Evolutionary conservation across 2,113 vertebrate genomes (phyloP), one percentile per base, ranked within the genome.

Genomic region (Pomatostomus ruficeps): DNA sequence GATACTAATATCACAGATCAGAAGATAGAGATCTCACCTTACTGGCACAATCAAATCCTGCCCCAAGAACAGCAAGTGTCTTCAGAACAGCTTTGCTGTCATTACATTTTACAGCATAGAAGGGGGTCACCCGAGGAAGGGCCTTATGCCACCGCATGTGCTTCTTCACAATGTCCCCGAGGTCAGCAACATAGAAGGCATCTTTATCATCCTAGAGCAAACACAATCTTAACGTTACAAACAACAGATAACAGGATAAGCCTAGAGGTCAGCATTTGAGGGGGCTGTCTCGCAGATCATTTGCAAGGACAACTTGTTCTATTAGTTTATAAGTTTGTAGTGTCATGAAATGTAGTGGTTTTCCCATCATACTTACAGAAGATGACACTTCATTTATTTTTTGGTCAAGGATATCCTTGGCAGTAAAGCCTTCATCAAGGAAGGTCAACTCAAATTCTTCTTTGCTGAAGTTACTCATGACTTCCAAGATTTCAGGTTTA

Each of bases 1-100:
- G 29, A 40, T 2, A 28, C 22, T 18, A 75, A 43, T 0, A 0
- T 51, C 78, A 58, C 38, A 75, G 25, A 72, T 7, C 11, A 73
- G 49, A 82, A 76, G 8, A 62, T 0, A 62, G 29, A 52, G 55
- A 35, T 73, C 96, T 85, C 88, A 99, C 99, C 98, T 99, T 99
- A 98, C 99, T 99, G 31, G 99, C 99, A 14, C 99, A 99, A 95
- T 99, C 99, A 84, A 99, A 99, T 51, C 99, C 99, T 18, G 99
- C 97, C 49, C 99, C 99, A 23, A 99, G 93, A 35, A 98, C 97
- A 20, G 99, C 98, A 7, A 99, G 98, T 1, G 99, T 99, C 97
- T 96, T 98, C 82, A 99, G 97, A 7, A 99, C 97, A 76, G 98
- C 97, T 93, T 73, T 98, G 96, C 99, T 99, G 92, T 99, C 99